These are phyloP conservation scores for Nesospiza acunhae DNA, from an alignment of 2,113 vertebrate genomes.

Conservation along the genomic window DNA sequence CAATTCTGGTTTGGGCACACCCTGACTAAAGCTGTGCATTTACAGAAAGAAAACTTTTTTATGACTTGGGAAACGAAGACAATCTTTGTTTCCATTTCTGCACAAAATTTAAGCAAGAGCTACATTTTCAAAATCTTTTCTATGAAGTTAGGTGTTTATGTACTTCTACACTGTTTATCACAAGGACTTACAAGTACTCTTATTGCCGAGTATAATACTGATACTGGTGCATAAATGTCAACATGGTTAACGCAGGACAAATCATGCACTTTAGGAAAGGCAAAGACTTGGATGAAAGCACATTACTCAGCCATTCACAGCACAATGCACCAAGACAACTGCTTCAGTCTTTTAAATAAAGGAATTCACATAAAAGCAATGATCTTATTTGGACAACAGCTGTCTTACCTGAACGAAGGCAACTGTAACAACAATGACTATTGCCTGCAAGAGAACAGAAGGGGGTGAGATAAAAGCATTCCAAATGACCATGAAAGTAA, in stretches of 20 bases:
- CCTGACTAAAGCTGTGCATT: not conserved
- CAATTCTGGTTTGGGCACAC: not conserved
- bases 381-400: not conserved
- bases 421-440: conserved; percentile 96
- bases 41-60: not conserved
- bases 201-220: not conserved
- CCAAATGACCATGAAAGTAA: not conserved
- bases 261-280: not conserved
- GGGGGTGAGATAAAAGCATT: not conserved
- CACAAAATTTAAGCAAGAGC: not conserved
- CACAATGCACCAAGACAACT: not conserved
- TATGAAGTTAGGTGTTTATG: not conserved
- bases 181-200: not conserved
- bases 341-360: not conserved
- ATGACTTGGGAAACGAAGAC: not conserved
- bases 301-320: not conserved
- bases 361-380: not conserved
- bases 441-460: conserved; percentile 81
- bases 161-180: not conserved
- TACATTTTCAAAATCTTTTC: not conserved
- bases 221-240: not conserved
- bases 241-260: not conserved
- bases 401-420: conserved; percentile 94
- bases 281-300: not conserved
- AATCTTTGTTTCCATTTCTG: not conserved